These are phyloP conservation scores for Microtus oregoni DNA, from an alignment of 2,113 vertebrate genomes.

Conservation along the genomic window DNA sequence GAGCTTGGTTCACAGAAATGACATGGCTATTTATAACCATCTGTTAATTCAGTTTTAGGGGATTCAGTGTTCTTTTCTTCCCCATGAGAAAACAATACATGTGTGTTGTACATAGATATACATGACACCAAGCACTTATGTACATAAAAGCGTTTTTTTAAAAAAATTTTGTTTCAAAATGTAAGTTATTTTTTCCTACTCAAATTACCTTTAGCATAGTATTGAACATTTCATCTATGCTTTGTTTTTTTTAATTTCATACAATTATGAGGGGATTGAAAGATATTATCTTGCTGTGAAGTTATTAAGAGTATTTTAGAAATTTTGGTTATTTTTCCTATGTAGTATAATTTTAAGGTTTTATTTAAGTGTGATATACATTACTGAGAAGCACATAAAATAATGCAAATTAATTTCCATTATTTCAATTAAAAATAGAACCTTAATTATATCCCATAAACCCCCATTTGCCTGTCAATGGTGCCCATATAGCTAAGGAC, in stretches of 20 bases:
- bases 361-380: not conserved
- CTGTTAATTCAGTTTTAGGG: not conserved
- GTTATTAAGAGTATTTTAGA: constrained; percentile 3
- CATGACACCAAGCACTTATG: not conserved
- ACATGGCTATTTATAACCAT: not conserved
- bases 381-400: not conserved
- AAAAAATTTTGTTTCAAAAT: not conserved
- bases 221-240: not conserved
- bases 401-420: constrained; percentile 27
- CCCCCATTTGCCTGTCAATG: not conserved
- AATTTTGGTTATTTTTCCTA: constrained; percentile 12
- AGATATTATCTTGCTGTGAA: not conserved
- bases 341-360: constrained; percentile 8
- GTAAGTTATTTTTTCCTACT: not conserved
- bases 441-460: not conserved
- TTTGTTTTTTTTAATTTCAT: constrained; percentile 37
- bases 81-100: not conserved
- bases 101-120: not conserved
- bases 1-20: too few relatives aligned
- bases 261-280: not conserved
- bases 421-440: constrained; percentile 21
- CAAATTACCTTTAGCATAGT: not conserved
- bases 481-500: not conserved
- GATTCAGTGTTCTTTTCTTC: not conserved
- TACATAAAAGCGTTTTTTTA: not conserved